Percentiles rank a stretch among this genome's conserved stretches.
phyloP scores from a whole-genome alignment of 2,888 invertebrate species.

The Chelonus formosanus region DNA sequence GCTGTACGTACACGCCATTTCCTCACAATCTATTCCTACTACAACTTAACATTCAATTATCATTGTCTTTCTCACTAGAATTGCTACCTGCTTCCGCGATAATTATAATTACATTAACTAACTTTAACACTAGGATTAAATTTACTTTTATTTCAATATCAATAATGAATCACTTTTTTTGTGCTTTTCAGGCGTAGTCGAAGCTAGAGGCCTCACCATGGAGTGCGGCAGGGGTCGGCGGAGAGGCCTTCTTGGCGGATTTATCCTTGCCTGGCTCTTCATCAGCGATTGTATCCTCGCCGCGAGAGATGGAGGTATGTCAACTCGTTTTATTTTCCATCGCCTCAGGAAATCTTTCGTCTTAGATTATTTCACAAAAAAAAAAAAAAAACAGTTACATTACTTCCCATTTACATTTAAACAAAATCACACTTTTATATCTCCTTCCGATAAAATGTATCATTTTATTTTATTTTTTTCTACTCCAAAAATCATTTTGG shows the following conservation, averaged over 20 bases:
- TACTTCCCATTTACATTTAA: no score
- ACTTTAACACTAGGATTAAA: no score
- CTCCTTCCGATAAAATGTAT: no score
- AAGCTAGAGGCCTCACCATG: conserved; percentile 60
- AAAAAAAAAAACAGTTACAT: no score
- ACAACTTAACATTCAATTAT: conserved; percentile 52
- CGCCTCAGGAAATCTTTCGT: no score
- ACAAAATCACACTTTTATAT: no score
- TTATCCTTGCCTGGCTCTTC: conserved; percentile 60
- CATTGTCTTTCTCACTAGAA: conserved; percentile 44
- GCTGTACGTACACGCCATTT: conserved; percentile 17
- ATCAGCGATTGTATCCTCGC: conserved; percentile 58
- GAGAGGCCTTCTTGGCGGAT: conserved; percentile 59
- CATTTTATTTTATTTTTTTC: no score
- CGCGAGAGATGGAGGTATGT: conserved; percentile 61
- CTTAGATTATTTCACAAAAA: no score
- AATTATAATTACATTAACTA: conserved; percentile 43
- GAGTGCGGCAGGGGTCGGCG: conserved; percentile 64
- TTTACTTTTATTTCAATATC: no score
- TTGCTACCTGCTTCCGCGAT: conserved; percentile 47
- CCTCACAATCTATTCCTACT: conserved; percentile 21
- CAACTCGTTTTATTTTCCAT: neutral
- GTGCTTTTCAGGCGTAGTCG: conserved; percentile 57
- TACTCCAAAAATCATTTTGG: no score
- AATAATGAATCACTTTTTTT: no score